Base-by-base conservation (phyloP, 2,113 vertebrate genomes). In the Calcarius ornatus region DNA sequence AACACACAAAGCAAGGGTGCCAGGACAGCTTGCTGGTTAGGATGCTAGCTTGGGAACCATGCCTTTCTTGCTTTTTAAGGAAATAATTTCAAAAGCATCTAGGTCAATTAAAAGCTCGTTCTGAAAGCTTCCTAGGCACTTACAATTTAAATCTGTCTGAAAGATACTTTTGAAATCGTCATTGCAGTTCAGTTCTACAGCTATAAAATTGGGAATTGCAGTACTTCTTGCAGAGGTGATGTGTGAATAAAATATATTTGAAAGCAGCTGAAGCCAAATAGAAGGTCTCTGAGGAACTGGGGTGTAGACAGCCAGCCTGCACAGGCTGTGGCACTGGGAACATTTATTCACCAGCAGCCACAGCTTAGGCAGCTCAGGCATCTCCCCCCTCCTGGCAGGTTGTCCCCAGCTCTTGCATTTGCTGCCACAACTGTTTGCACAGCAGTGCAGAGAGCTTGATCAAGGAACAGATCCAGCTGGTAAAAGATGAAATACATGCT, bases 401-500 rank as follows among this genome's bases (percentile, higher is more conserved):
- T 68, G 13, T 65, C 68, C 57, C 85, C 66, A 81, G 81, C 81
- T 72, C 71, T 79, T 51, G 70, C 8, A 0, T 68, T 81, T 79
- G 40, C 91, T 91, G 85, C 91, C 78, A 69, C 90, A 87, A 90
- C 90, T 93, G 90, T 91, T 95, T 94, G 78, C 88, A 88, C 92
- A 85, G 87, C 40, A 2, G 84, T 25, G 15, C 70, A 31, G 90
- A 30, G 85, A 94, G 72, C 87, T 79, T 23, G 78, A 87, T 79
- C 27, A 18, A 89, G 92, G 81, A 90, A 23, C 15, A 79, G 87
- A 90, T 94, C 90, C 94, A 96, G 81, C 92, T 95, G 92, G 87
- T 90, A 45, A 57, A 72, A 91, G 96, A 96, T 94, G 65, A 96
- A 95, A 85, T 95, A 72, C n/a, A 40, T 82, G 85, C 94, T 94